Evolutionary conservation across 2,113 vertebrate species (phyloP).

Genomic region (Vicugna pacos): DNA sequence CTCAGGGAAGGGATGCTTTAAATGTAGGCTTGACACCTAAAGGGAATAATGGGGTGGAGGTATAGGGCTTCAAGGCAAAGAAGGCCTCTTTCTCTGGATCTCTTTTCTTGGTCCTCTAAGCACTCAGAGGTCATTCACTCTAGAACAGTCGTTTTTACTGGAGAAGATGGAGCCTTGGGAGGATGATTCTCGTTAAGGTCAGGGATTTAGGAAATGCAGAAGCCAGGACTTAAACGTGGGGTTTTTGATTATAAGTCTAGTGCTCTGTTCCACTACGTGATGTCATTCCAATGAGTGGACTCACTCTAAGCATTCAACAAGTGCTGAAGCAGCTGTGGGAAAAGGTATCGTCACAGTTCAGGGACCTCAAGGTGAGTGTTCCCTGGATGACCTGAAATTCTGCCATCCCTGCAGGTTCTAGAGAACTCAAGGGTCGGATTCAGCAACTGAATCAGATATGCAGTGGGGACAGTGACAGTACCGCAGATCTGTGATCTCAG

Average conservation of each 20-base stretch:
- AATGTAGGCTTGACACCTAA: background rate
- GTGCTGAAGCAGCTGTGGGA: background rate
- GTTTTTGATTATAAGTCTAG: background rate
- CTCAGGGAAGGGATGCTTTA: slow-evolving; percentile 13
- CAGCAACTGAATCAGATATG: slow-evolving; percentile 3
- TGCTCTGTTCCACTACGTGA: background rate
- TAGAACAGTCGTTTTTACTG: background rate
- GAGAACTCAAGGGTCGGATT: slow-evolving; percentile 6
- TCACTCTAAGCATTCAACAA: slow-evolving; percentile 27
- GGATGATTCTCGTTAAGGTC: slow-evolving; percentile 21
- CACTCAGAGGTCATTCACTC: background rate
- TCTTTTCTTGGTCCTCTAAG: background rate
- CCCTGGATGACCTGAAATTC: background rate
- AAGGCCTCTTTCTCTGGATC: background rate
- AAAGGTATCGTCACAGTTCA: slow-evolving; percentile 4
- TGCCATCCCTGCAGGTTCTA: background rate
- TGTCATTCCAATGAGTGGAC: background rate
- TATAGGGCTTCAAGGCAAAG: background rate
- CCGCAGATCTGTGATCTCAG: background rate
- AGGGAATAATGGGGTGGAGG: background rate
- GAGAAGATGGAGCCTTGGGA: slow-evolving; percentile 13
- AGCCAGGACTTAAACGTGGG: background rate
- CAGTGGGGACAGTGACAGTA: background rate
- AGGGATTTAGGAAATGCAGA: slow-evolving; percentile 3
- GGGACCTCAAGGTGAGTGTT: background rate